Evolutionary conservation across 2,888 invertebrate species (phyloP), one percentile per base, ranked within the genome.

Genomic region (Cremastinae sp.): DNA sequence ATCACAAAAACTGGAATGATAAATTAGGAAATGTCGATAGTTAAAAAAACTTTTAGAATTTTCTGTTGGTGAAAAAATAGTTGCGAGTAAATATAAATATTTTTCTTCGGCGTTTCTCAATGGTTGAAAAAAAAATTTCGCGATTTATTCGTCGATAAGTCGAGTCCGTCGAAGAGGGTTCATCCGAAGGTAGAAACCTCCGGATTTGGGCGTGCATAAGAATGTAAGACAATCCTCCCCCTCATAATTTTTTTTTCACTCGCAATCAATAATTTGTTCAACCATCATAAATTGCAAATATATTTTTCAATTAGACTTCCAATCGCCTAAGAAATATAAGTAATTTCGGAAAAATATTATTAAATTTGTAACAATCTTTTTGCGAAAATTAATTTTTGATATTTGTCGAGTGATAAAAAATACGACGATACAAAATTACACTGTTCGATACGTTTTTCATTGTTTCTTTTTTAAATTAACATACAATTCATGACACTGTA

Each of bases 31-130:
- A 28, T 28, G 28, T 28, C 28, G 2, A 5, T 28, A 28, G 28
- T 28, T 3, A 28, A 5, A 28, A 28, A 28, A 28, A 3, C 28
- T 79, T 74, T 79, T 82, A 80, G 78, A 81, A 73, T 77, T 28
- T 28, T 28, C 5, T 28, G 2, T 28, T 3, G 28, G 5, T 28
- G 65, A 76, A 68, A 62, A 49, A 45, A 75, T 78, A 73, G 45
- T 69, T 74, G 64, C 1, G 9, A 28, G 5, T 28, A 28, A 28
- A 5, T 28, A 3, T 28, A 5, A 28, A 28, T n/a, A n/a, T 28
- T 28, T 28, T 28, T 28, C 5, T 28, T 28, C 28, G 28, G 5
- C 5, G 2, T 53, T 45, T 16, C n/a, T 34, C 28, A 28, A 38
- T 38, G n/a, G 14, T 12, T 38, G 38, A 16, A 20, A 38, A 0